Evolutionary conservation across 2,797 vertebrate genomes (phyloP), one percentile per base, ranked within the genome.

Genomic region (Etheostoma perlongum): DNA sequence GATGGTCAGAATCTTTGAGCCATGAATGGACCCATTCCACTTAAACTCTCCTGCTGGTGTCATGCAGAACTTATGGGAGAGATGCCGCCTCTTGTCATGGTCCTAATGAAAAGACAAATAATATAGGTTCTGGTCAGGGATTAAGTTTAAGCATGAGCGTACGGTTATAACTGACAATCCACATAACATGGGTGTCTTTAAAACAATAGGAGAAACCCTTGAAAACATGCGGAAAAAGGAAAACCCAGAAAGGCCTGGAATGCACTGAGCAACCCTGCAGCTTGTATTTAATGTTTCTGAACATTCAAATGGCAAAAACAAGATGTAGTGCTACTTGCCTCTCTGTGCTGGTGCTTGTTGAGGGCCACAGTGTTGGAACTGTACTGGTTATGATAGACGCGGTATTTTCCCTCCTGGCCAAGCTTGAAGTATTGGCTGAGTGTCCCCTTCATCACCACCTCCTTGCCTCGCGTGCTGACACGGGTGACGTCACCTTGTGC

Each of bases 301-400:
- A 70, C 16, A 63, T 66, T 73, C 5, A 64, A 46, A 54, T 8
- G 30, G 5, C 2, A 21, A 51, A 25, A 51, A 23, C 1, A 49
- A 47, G 2, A 9, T 10, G 4, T 47, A 0, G 0, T 27, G 58
- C 42, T 51, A 54, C 85, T 90, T 81, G 68, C 93, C 91, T 99
- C 98, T 80, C 98, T 95, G 93, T 99, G 98, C 91, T 99, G 98
- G 94, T 99, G 98, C 80, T 99, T 99, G 93, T 99, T 99, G 90
- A 99, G 91, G 18, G 98, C 97, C 9, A 99, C 95, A 1, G 96
- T 94, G 67, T 99, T 99, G 75, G 96, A 93, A 88, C 97, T 97
- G 91, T 98, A 99, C 36, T 99, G 98, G 87, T 99, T 99, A 78
- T 99, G 97, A 85, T 99, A 99, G 75, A 99, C 96, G 0, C 97